These are phyloP conservation scores for Gryllus bimaculatus DNA, from an alignment of 1,140 invertebrate species.

Conservation along the genomic window DNA sequence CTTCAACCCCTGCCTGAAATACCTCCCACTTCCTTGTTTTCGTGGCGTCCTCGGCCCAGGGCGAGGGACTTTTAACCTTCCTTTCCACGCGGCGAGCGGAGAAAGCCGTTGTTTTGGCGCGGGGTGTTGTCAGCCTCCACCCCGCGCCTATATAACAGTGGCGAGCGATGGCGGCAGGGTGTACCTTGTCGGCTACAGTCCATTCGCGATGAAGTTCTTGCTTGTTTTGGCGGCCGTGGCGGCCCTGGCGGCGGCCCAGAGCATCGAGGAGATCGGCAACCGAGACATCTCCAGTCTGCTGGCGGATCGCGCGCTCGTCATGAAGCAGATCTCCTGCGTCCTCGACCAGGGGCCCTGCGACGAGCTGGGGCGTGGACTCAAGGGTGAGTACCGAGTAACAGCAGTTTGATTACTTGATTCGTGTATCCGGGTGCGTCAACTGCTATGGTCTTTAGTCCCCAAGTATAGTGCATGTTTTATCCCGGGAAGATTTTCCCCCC, in stretches of 20 bases:
- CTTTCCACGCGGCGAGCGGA: background rate
- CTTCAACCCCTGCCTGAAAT: too few species aligned
- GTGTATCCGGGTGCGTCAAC: too few species aligned
- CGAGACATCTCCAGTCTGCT: conserved; percentile 21
- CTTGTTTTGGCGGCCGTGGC: background rate
- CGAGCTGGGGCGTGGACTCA: conserved; percentile 28
- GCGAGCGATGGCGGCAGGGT: background rate
- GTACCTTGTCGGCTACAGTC: background rate
- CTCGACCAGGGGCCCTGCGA: conserved; percentile 28
- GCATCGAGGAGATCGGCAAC: background rate
- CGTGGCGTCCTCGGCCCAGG: background rate
- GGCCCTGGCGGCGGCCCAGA: background rate
- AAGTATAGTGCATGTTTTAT: too few species aligned
- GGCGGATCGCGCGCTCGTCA: conserved; percentile 24
- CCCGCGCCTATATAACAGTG: background rate
- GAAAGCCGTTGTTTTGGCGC: background rate
- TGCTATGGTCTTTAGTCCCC: too few species aligned
- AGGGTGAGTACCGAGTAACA: conserved; percentile 22
- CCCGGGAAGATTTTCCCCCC: too few species aligned
- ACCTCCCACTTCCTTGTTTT: background rate
- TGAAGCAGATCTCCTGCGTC: conserved; percentile 29
- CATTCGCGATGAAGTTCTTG: background rate
- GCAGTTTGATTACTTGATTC: background rate
- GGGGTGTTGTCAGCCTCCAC: too few species aligned
- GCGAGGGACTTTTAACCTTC: too few species aligned